Evolutionary conservation across 2,113 vertebrate genomes (phyloP).

Genomic region (Indri indri): DNA sequence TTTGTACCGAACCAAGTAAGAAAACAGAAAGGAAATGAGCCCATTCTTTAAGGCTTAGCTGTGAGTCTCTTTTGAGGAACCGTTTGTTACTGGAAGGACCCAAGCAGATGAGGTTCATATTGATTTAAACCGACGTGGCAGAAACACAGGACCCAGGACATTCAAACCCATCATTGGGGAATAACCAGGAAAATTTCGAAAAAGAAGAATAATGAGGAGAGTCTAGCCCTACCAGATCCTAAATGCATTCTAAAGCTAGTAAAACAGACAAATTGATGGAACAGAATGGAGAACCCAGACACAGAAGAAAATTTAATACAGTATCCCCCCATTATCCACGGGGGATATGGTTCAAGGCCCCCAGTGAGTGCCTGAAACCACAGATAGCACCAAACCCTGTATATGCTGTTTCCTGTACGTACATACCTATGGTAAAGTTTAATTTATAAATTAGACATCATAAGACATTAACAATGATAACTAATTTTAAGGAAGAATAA

Average conservation of each 20-base stretch:
- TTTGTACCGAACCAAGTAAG: neutral
- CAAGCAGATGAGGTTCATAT: neutral
- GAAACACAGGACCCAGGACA: neutral
- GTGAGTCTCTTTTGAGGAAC: neutral
- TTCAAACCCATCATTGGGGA: neutral
- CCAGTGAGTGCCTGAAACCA: neutral
- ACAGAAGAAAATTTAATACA: neutral
- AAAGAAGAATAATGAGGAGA: neutral
- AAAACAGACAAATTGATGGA: neutral
- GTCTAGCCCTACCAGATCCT: neutral
- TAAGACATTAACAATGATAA: neutral
- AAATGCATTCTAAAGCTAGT: neutral
- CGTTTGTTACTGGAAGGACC: neutral
- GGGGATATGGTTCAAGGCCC: neutral
- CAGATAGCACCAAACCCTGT: neutral
- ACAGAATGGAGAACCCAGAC: neutral
- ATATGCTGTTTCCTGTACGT: neutral
- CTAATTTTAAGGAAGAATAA: no score
- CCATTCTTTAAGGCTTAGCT: neutral
- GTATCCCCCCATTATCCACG: neutral
- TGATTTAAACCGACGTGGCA: constrained; percentile 4
- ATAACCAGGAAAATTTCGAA: neutral
- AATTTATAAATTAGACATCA: neutral
- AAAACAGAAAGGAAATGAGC: neutral
- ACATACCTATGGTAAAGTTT: neutral